Evolutionary conservation across 2,797 vertebrate genomes (phyloP).

Genomic region (Ateles fusciceps): DNA sequence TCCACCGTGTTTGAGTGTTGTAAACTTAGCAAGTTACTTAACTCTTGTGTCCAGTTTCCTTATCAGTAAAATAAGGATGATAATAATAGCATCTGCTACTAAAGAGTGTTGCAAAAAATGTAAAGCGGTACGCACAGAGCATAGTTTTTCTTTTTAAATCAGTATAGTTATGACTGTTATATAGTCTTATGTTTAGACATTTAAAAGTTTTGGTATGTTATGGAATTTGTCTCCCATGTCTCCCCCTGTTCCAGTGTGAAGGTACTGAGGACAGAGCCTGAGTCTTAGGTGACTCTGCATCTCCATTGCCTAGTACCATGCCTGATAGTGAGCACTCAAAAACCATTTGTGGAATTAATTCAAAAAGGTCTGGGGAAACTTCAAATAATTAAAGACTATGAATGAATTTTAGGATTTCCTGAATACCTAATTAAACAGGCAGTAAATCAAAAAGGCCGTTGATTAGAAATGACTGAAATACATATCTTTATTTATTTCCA

Average conservation of each 20-base stretch:
- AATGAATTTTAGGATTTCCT: conserved; percentile 1
- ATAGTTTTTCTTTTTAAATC: neutral
- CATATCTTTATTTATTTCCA: conserved; percentile 4
- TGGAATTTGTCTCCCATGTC: neutral
- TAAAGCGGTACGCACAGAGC: neutral
- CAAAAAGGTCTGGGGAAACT: neutral
- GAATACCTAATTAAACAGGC: neutral
- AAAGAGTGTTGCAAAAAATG: neutral
- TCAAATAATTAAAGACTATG: neutral
- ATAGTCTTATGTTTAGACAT: neutral
- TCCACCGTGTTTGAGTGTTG: neutral
- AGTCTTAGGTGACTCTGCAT: neutral
- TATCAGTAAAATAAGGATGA: neutral
- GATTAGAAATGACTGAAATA: conserved; percentile 36
- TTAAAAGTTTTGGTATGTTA: neutral
- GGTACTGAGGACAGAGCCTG: too few relatives aligned
- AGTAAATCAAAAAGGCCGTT: neutral
- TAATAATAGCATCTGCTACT: neutral
- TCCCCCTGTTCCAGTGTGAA: neutral
- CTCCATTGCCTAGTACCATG: neutral
- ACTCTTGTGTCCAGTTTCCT: neutral
- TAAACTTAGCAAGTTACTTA: neutral
- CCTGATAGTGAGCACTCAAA: neutral
- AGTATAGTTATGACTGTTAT: neutral
- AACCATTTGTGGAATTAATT: neutral